Percentiles rank a stretch among this genome's conserved stretches.
phyloP scores from a whole-genome alignment of 2,888 invertebrate species.

The Synergus japonicus region DNA sequence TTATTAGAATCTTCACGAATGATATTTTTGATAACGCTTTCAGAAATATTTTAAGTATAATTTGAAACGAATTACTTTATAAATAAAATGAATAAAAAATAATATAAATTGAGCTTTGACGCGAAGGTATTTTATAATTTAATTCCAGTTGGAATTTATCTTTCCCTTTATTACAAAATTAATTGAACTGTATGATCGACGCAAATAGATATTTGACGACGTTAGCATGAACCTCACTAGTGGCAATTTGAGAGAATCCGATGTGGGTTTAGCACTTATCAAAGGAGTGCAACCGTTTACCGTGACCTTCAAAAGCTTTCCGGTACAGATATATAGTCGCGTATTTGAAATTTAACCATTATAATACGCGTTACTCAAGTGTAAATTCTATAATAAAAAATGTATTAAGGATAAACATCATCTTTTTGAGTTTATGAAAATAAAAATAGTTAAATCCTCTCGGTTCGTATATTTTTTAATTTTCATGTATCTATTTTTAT shows the following conservation, averaged over 20 bases:
- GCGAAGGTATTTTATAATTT: not conserved
- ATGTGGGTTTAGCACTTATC: not conserved
- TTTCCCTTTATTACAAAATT: not conserved
- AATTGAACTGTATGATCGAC: not conserved
- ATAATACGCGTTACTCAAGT: not conserved
- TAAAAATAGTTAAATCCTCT: not conserved
- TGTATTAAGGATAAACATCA: not conserved
- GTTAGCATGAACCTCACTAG: not conserved
- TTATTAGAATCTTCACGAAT: too few species aligned
- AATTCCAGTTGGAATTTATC: not conserved
- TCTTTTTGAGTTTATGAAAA: not conserved
- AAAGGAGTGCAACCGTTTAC: not conserved
- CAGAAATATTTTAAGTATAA: too few species aligned
- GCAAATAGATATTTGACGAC: not conserved
- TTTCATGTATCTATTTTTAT: constrained; percentile 23
- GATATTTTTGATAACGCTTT: too few species aligned
- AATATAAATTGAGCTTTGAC: not conserved
- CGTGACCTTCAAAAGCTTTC: constrained; percentile 20
- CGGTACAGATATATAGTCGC: not conserved
- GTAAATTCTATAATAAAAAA: not conserved
- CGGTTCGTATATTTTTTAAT: not conserved
- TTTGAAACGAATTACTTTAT: too few species aligned
- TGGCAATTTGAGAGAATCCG: constrained; percentile 14
- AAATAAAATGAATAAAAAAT: too few species aligned
- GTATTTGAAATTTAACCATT: not conserved